Percentiles rank a stretch among this genome's conserved stretches.
Evolutionary conservation across 2,113 vertebrate genomes (phyloP).

Genomic region (Gymnarchus niloticus): DNA sequence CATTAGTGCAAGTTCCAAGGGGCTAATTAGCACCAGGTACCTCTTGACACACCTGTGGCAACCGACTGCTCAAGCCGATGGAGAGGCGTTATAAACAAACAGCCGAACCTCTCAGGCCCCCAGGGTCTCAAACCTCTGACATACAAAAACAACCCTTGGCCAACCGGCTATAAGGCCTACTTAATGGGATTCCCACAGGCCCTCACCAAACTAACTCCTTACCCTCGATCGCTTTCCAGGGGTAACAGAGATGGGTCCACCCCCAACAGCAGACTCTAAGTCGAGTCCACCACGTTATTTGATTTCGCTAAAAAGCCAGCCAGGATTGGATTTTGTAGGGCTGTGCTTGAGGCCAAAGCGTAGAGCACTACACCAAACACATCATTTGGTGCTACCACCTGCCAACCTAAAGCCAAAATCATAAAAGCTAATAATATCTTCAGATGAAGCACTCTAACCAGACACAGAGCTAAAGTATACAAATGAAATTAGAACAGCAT

Average conservation of each 20-base stretch:
- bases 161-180: constrained; percentile 55
- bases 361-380: background rate
- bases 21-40: constrained; percentile 74
- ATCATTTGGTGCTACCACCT: background rate
- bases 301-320: background rate
- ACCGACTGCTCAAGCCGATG: constrained; percentile 72
- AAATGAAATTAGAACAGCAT: too few relatives aligned
- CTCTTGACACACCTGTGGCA: constrained; percentile 63
- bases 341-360: background rate
- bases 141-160: constrained; percentile 69
- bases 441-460: too few relatives aligned
- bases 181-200: constrained; percentile 58
- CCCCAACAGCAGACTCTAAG: background rate
- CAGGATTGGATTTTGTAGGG: background rate
- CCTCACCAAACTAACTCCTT: background rate
- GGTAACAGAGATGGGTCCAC: background rate
- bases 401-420: too few relatives aligned
- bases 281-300: background rate
- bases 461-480: too few relatives aligned
- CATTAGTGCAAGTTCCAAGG: constrained; percentile 76
- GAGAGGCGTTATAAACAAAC: constrained; percentile 77
- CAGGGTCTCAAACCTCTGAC: constrained; percentile 51
- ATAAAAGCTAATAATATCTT: too few relatives aligned
- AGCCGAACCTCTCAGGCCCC: constrained; percentile 60
- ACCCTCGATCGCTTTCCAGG: background rate